These are phyloP conservation scores for Habropoda laboriosa DNA, from an alignment of 1,140 invertebrate species.

Conservation along the genomic window DNA sequence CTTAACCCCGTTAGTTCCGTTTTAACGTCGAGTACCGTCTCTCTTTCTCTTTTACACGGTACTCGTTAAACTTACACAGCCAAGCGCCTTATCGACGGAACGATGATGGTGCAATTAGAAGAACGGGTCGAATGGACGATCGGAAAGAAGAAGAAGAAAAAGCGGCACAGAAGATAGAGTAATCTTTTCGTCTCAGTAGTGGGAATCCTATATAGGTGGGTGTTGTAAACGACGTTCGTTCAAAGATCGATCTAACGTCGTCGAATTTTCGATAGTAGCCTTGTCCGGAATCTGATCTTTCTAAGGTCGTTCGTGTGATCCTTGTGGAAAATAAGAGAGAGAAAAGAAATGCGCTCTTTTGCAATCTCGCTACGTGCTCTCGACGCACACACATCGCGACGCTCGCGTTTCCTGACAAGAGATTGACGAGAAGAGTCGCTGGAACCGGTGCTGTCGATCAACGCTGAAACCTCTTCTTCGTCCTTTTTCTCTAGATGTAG, in stretches of 20 bases:
- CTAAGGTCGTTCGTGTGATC: background rate
- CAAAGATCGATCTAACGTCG: background rate
- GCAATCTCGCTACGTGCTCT: background rate
- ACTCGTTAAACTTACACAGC: constrained; percentile 55
- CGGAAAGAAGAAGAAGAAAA: no score
- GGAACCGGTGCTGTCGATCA: background rate
- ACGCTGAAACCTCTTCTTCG: no score
- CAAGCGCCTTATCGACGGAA: constrained; percentile 59
- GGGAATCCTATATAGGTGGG: no score
- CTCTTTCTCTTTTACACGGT: constrained; percentile 26
- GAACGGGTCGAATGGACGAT: background rate
- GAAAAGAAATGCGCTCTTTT: background rate
- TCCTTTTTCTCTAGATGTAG: background rate
- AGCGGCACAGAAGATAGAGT: no score
- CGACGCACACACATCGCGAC: background rate
- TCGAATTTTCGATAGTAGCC: background rate
- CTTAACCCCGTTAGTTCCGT: constrained; percentile 41
- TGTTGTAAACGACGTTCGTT: background rate
- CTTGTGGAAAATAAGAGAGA: background rate
- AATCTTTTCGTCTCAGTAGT: background rate
- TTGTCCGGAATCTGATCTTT: background rate
- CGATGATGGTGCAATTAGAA: constrained; percentile 19
- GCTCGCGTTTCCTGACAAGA: background rate
- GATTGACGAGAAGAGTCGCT: background rate
- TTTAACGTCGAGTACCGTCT: constrained; percentile 38